Base-by-base conservation (phyloP, 30 jellyfish, hydroid and myxozoan species). In the Chrysaora quinquecirrha region DNA sequence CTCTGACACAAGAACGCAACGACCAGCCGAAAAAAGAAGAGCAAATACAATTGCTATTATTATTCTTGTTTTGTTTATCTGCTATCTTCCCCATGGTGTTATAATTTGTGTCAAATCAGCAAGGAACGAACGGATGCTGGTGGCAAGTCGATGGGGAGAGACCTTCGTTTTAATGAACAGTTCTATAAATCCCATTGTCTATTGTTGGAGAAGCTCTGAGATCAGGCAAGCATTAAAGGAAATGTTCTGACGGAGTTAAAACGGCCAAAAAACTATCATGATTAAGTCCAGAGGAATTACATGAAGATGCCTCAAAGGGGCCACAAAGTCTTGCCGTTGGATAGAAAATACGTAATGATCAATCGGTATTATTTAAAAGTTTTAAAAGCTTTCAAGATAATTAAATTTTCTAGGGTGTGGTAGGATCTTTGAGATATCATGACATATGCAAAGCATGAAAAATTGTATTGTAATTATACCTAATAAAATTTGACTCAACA, bases 61-160 rank as follows among this genome's bases (percentile, higher is more conserved):
- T 2, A 49, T 81, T 19, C 73, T 49, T 1, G 70, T 71, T 1
- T 72, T 89, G 52, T 75, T 89, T 27, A 52, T 66, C 23, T 89
- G 94, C 54, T 89, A 76, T 48, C 47, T 70, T 3, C 94, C 91
- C 19, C 97, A 89, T 49, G 76, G 84, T 38, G 76, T 70, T 12
- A 25, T 46, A 18, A 80, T 80, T 30, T 46, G 83, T 69, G 47
- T 38, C 28, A 80, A 66, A 71, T 80, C 90, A 1, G 48, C 47
- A 21, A 35, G 80, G 3, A 71, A 71, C 19, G 50, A 62, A 0
- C 58, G 30, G 30, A 27, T 80, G 74, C 25, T 0, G 6, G 31
- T 80, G 6, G 52, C 46, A 16, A 80, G 90, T 30, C 21, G 82
- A 67, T 27, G 71, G 48, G 81, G 62, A 4, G 90, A 80, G 78